Evolutionary conservation across 2,113 vertebrate genomes (phyloP).

Genomic region (Lucifuga dentata): DNA sequence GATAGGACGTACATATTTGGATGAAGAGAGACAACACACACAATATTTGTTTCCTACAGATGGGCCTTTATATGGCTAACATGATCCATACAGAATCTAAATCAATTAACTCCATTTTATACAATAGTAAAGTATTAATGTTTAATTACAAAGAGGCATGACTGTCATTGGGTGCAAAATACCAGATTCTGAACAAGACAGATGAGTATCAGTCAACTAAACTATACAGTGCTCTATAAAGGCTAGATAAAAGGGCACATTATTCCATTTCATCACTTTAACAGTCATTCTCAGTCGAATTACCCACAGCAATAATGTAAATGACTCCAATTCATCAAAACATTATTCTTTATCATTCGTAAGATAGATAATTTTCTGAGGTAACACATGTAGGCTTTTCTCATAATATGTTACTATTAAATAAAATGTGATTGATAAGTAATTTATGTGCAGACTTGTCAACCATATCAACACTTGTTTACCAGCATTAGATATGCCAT

Average conservation of each 20-base stretch:
- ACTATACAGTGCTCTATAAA: constrained; percentile 4
- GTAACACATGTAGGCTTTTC: constrained; percentile 38
- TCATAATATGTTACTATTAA: constrained; percentile 9
- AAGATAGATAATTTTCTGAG: constrained; percentile 33
- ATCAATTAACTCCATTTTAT: constrained; percentile 25
- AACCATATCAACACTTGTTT: background rate
- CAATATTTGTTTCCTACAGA: background rate
- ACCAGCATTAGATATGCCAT: constrained; percentile 21
- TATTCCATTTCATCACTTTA: background rate
- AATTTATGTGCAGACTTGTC: background rate
- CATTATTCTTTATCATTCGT: constrained; percentile 34
- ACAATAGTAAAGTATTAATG: constrained; percentile 36
- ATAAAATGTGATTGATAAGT: constrained; percentile 17
- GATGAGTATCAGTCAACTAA: constrained; percentile 22
- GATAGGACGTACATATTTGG: background rate
- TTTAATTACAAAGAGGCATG: constrained; percentile 67
- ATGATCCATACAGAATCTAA: constrained; percentile 38
- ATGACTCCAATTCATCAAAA: constrained; percentile 52
- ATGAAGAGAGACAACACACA: background rate
- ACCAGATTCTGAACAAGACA: constrained; percentile 39
- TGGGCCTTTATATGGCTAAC: constrained; percentile 39
- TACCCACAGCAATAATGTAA: constrained; percentile 13
- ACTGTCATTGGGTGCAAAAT: constrained; percentile 40
- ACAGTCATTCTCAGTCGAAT: constrained; percentile 15
- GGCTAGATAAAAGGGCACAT: background rate